Percentiles rank a stretch among this genome's conserved stretches.
phyloP scores from a whole-genome alignment of 1,140 invertebrate species.

The Physella acuta region DNA sequence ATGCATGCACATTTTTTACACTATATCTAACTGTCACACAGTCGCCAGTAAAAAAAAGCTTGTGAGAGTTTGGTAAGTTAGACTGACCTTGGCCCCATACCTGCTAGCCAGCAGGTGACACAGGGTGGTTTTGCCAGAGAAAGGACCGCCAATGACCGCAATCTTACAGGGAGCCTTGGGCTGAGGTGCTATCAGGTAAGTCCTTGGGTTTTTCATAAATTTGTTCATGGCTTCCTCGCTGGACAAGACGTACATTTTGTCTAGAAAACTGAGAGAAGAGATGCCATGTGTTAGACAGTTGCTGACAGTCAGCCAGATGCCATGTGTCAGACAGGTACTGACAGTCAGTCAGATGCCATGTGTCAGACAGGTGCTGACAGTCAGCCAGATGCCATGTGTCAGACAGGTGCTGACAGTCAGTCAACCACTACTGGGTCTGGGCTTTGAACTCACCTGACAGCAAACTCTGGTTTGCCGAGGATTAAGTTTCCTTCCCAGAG shows the following conservation, averaged over 20 bases:
- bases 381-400: too few species aligned
- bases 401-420: too few species aligned
- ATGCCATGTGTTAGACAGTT: too few species aligned
- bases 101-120: conserved; percentile 52
- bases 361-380: too few species aligned
- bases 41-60: too few species aligned
- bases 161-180: conserved; percentile 58
- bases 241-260: conserved; percentile 59
- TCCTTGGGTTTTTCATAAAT: conserved; percentile 59
- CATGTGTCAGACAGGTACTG: neutral
- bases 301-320: neutral
- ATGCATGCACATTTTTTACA: too few species aligned
- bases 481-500: conserved; percentile 56
- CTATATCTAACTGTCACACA: too few species aligned
- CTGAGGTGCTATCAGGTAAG: conserved; percentile 56
- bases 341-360: too few species aligned
- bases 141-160: conserved; percentile 48
- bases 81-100: conserved; percentile 57
- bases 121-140: conserved; percentile 57
- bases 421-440: too few species aligned
- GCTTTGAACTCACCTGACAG: conserved; percentile 55
- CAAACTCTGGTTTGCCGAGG: conserved; percentile 57
- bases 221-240: conserved; percentile 55
- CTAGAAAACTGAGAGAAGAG: conserved; percentile 51
- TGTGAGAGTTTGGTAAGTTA: too few species aligned